These are phyloP conservation scores for Tricholauxania praeusta DNA, from an alignment of 2,888 invertebrate genomes.

Conservation along the genomic window DNA sequence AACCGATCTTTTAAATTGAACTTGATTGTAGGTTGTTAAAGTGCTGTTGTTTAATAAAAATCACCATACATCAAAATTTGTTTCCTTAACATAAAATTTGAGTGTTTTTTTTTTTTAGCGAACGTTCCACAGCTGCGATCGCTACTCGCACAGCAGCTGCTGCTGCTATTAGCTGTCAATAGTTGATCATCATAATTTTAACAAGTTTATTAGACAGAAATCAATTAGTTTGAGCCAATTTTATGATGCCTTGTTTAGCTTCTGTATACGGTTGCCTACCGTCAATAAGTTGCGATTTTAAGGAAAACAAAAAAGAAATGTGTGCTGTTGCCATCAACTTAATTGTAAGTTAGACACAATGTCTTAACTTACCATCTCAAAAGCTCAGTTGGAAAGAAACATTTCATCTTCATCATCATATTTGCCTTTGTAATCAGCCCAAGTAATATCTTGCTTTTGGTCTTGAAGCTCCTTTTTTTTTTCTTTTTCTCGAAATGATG, in stretches of 20 bases:
- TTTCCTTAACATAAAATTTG: no score
- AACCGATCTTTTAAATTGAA: no score
- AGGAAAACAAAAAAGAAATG: background rate
- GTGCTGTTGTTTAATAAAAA: no score
- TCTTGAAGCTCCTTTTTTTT: background rate
- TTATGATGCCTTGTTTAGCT: constrained; percentile 25
- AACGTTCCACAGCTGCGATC: no score
- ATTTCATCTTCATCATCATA: background rate
- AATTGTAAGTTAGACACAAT: constrained; percentile 12
- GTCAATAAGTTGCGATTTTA: background rate
- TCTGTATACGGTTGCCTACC: constrained; percentile 7
- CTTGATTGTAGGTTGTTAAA: no score
- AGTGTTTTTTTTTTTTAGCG: no score
- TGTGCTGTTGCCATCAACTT: background rate
- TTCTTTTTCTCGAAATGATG: background rate
- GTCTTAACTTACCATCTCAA: background rate
- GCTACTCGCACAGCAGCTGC: no score
- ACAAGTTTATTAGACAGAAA: constrained; percentile 35
- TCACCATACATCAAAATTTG: no score
- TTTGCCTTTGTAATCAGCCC: background rate
- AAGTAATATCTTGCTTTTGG: background rate
- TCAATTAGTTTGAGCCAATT: constrained; percentile 34
- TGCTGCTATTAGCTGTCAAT: no score
- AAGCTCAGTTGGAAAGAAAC: background rate
- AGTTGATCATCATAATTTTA: constrained; percentile 19